Base-by-base conservation (phyloP, 2,113 vertebrate species). In the Rhinoderma darwinii region DNA sequence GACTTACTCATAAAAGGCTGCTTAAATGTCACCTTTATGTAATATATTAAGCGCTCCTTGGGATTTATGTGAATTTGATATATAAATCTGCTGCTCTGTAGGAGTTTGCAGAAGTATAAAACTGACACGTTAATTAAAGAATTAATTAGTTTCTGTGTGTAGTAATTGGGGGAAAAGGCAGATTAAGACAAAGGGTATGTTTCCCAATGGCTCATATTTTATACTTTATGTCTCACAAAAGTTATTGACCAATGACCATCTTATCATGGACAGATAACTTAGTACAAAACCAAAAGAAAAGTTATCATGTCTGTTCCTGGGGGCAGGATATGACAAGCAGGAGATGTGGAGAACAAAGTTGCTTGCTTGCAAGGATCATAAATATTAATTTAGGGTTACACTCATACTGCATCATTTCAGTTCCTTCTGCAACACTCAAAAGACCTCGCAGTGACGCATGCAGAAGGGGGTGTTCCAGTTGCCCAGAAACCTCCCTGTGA, bases 1-100 rank as follows among this genome's bases (percentile, higher is more conserved):
- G 51, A 77, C 51, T 85, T 63, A 85, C 51, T 47, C 84, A 84
- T 84, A 84, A 84, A 84, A 84, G 61, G 83, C 83, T 32, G 83
- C 83, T 76, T 84, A 84, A 84, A 84, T 84, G 83, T 84, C 83
- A 84, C 72, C 83, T 84, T 84, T 84, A 76, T 75, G 70, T 54
- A 75, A 84, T 84, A 84, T 84, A 51, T 84, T 84, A 75, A 59
- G 51, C 61, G 54, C 51, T 51, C 39, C 61, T 76, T 30, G 35
- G 41, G 83, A 84, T 84, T 84, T 84, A 84, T 75, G 70, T n/a
- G 83, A 84, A 84, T 75, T 75, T 84, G 54, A 84, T 61, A 84
- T 84, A 84, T 84, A 75, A 84, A 84, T 84, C 83, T 74, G 72
- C 66, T 56, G 70, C 72, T 30, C 59, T 84, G 83, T 84, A 76